These are phyloP conservation scores for Mastacembelus armatus DNA, from an alignment of 2,797 vertebrate genomes.

Conservation along the genomic window DNA sequence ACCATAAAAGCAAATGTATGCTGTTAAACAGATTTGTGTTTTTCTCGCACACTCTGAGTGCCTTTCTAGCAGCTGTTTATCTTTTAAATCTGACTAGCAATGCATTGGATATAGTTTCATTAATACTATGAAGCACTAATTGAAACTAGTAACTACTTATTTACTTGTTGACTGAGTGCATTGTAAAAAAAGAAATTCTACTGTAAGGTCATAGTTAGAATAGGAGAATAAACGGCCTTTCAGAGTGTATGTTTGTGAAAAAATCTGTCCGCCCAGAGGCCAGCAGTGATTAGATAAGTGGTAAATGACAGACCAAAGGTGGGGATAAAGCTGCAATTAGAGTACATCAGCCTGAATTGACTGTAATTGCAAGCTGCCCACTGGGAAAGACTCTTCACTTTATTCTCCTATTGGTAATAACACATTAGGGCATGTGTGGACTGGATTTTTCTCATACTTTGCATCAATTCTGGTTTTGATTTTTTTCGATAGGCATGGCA, in stretches of 20 bases:
- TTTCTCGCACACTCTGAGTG: too few species aligned
- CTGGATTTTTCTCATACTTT: neutral
- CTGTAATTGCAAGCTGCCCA: neutral
- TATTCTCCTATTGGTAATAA: neutral
- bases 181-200: slow-evolving; percentile 2
- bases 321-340: neutral
- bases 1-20: slow-evolving; percentile 29
- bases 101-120: neutral
- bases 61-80: too few species aligned
- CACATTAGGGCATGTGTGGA: neutral
- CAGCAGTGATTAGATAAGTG: slow-evolving; percentile 38
- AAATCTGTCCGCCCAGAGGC: neutral
- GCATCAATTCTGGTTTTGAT: too few species aligned
- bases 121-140: neutral
- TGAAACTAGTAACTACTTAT: neutral
- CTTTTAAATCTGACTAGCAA: too few species aligned
- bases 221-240: slow-evolving; percentile 14
- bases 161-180: neutral
- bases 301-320: neutral
- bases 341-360: slow-evolving; percentile 4
- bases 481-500: too few species aligned
- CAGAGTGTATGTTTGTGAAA: neutral
- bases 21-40: too few species aligned
- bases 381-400: neutral
- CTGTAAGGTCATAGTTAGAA: slow-evolving; percentile 36